Percentiles rank a stretch among this genome's conserved stretches.
phyloP scores from a whole-genome alignment of 2,797 vertebrate genomes.

The Enteromius unitaeniatus region DNA sequence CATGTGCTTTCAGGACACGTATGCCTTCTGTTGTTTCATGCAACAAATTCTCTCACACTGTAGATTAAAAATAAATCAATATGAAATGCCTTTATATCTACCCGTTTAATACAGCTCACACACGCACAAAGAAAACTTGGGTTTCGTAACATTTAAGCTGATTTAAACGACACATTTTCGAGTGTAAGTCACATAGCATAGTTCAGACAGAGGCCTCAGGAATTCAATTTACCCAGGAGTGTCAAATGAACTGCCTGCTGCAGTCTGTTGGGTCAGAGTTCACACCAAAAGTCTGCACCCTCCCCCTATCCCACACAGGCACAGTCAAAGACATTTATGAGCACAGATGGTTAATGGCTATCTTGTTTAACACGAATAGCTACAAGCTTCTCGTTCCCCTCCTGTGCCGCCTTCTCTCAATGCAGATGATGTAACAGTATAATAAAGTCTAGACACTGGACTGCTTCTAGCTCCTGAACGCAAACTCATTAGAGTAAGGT shows the following conservation, averaged over 20 bases:
- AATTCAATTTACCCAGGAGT: slow-evolving; percentile 47
- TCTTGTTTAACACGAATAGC: slow-evolving; percentile 37
- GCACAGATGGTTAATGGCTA: slow-evolving; percentile 57
- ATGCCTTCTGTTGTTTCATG: slow-evolving; percentile 23
- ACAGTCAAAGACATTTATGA: slow-evolving; percentile 35
- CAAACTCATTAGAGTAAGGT: neutral
- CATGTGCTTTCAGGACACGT: slow-evolving; percentile 25
- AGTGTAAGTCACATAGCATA: slow-evolving; percentile 30
- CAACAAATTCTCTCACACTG: neutral
- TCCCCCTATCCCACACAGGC: slow-evolving; percentile 23
- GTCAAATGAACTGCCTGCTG: slow-evolving; percentile 45
- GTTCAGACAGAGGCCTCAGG: slow-evolving; percentile 57
- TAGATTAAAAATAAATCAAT: neutral
- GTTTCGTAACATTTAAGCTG: neutral
- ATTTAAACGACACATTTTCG: neutral
- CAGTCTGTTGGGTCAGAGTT: slow-evolving; percentile 51
- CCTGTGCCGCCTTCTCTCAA: neutral
- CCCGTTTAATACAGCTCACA: neutral
- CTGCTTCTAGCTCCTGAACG: neutral
- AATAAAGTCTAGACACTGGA: slow-evolving; percentile 36
- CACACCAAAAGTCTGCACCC: slow-evolving; percentile 41
- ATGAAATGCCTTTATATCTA: neutral
- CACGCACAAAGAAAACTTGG: neutral
- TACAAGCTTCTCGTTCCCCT: slow-evolving; percentile 8
- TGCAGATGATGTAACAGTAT: slow-evolving; percentile 21